These are phyloP conservation scores for Tychaedon coryphoeus DNA, from an alignment of 2,113 vertebrate genomes.

Conservation along the genomic window DNA sequence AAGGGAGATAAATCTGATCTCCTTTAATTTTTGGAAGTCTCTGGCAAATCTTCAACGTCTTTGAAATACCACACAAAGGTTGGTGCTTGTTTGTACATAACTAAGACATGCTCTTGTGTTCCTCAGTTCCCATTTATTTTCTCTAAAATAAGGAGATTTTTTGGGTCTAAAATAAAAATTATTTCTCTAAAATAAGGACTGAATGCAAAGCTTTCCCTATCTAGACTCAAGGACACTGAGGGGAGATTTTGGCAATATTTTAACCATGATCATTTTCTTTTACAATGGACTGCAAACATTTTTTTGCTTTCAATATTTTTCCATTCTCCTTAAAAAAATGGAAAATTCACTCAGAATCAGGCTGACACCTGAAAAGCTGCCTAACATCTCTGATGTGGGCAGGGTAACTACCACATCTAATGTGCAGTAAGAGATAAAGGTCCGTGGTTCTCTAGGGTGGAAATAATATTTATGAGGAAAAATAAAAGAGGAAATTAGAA, in stretches of 20 bases:
- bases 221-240: not conserved
- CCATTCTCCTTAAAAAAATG: not conserved
- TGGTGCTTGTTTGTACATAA: not conserved
- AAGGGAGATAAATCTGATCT: not conserved
- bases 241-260: not conserved
- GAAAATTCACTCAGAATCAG: not conserved
- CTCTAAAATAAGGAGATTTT: not conserved
- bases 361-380: not conserved
- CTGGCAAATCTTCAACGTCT: not conserved
- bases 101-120: not conserved
- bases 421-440: not conserved
- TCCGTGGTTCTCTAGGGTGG: not conserved
- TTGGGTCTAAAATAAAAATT: not conserved
- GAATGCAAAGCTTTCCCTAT: not conserved
- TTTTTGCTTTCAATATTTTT: too few species aligned
- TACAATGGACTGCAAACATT: rapidly evolving
- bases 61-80: not conserved
- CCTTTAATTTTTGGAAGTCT: not conserved
- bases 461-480: constrained; percentile 3
- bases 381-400: not conserved
- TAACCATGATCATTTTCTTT: not conserved
- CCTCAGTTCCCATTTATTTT: not conserved
- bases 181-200: not conserved
- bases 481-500: constrained; percentile 4
- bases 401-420: not conserved